phyloP scores from a whole-genome alignment of 2,888 invertebrate genomes.

The Eupithecia dodoneata region DNA sequence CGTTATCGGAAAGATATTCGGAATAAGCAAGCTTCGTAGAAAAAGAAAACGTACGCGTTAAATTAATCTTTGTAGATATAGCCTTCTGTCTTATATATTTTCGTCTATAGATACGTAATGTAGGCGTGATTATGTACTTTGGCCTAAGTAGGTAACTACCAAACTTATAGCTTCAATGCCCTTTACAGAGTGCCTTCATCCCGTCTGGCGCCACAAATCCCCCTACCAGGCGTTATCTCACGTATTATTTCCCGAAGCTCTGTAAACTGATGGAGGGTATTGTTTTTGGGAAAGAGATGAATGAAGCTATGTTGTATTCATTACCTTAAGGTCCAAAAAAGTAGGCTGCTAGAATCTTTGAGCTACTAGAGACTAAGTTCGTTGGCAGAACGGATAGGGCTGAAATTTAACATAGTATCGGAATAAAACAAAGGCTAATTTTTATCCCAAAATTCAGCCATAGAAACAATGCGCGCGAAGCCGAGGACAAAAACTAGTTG shows the following conservation, averaged over 20 bases:
- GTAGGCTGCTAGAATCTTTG: too few species aligned
- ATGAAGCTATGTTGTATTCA: too few species aligned
- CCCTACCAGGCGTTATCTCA: slow-evolving; percentile 13
- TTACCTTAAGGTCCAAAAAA: too few species aligned
- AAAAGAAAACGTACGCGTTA: background rate
- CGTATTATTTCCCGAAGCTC: background rate
- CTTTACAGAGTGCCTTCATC: background rate
- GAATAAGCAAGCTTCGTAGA: background rate
- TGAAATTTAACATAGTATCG: too few species aligned
- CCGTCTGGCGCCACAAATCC: slow-evolving; percentile 23
- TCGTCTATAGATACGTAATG: background rate
- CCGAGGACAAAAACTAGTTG: too few species aligned
- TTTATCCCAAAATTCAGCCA: too few species aligned
- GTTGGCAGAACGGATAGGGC: too few species aligned
- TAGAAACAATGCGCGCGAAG: too few species aligned
- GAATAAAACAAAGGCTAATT: too few species aligned
- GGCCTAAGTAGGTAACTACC: background rate
- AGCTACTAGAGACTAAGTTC: too few species aligned
- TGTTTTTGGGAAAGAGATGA: background rate
- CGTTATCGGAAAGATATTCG: background rate
- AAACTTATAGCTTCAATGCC: background rate
- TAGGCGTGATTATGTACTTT: background rate
- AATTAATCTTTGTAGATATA: background rate
- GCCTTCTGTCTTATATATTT: background rate
- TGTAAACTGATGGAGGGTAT: background rate